Conservation (phyloP, 2,797 vertebrate genomes). For the Anabacerthia variegaticeps region DNA sequence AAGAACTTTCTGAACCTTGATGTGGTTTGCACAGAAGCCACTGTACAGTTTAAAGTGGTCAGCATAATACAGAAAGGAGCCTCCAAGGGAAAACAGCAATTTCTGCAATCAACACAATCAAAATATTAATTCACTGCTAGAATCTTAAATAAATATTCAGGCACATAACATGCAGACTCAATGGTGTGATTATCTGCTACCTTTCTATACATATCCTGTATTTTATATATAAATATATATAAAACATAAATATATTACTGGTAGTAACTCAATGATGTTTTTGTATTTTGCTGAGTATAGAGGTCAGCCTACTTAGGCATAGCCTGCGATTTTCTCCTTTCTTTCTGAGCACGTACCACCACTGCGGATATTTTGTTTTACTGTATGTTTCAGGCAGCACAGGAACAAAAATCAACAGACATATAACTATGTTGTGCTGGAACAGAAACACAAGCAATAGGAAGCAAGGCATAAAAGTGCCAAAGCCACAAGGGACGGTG, state of each 20-base stretch:
- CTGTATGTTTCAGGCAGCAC: neutral
- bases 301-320: neutral
- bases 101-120: conserved; percentile 80
- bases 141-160: neutral
- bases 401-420: neutral
- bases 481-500: neutral
- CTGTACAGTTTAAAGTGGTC: conserved; percentile 99
- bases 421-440: neutral
- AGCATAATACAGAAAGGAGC: conserved; percentile 98
- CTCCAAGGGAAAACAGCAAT: conserved; percentile 94
- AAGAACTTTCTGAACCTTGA: conserved; percentile 97
- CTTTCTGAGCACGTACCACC: neutral
- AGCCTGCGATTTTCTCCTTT: neutral
- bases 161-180: neutral
- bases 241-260: neutral
- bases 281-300: neutral
- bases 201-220: neutral
- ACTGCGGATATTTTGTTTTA: neutral
- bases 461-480: neutral
- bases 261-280: neutral
- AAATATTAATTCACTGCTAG: neutral
- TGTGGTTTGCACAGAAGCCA: conserved; percentile 97
- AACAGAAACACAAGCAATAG: neutral
- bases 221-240: neutral
- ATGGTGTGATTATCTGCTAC: neutral